Conservation (phyloP, 2,113 vertebrate species). For the Acrocephalus kingi region DNA sequence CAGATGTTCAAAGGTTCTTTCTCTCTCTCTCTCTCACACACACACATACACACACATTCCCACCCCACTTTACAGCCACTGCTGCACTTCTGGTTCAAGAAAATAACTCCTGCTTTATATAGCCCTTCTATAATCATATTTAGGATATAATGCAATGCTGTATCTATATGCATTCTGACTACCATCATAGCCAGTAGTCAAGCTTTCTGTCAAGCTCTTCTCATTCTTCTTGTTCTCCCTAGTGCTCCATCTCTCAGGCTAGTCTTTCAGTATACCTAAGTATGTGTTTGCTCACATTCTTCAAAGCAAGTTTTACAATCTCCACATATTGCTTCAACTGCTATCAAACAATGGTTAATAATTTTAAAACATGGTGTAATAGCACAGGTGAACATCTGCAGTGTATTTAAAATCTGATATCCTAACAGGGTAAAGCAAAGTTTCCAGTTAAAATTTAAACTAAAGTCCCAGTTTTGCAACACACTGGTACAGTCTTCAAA, state of each 20-base stretch:
- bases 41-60: not conserved
- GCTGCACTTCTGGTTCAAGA: not conserved
- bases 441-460: not conserved
- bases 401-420: not conserved
- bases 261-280: not conserved
- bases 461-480: not conserved
- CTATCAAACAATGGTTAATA: not conserved
- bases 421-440: not conserved
- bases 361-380: not conserved
- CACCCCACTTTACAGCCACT: not conserved
- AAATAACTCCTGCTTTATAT: not conserved
- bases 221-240: not conserved
- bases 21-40: not conserved
- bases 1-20: not conserved
- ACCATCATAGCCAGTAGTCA: not conserved
- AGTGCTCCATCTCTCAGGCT: not conserved
- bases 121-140: not conserved
- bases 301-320: not conserved
- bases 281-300: not conserved
- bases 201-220: not conserved
- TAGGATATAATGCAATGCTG: not conserved
- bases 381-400: not conserved
- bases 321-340: not conserved
- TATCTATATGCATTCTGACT: not conserved
- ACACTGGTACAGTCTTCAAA: not conserved